A percentile compares a stretch with the other conserved stretches of the same genome.
Conservation (phyloP, 2,113 vertebrate species). For the Pica pica region DNA sequence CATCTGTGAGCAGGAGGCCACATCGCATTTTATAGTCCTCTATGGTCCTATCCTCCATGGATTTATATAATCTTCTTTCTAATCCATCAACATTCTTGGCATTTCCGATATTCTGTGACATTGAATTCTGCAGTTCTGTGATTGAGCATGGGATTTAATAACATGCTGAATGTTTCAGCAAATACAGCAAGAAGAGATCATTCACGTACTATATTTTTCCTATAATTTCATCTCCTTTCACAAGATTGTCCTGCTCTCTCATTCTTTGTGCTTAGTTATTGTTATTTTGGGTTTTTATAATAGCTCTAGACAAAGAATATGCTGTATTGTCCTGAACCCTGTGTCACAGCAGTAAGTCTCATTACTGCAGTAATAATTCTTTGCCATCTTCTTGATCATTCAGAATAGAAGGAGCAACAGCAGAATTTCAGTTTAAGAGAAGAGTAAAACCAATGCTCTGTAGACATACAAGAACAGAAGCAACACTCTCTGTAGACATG, state of each 20-base stretch:
- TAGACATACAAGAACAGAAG: not conserved
- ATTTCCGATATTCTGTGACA: not conserved
- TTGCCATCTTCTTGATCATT: not conserved
- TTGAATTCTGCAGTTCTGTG: not conserved
- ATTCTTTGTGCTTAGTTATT: not conserved
- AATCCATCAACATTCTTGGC: not conserved
- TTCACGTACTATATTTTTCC: not conserved
- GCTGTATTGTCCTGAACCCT: not conserved
- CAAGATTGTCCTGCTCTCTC: not conserved
- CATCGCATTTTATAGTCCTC: not conserved
- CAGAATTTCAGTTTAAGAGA: not conserved
- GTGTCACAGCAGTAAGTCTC: not conserved
- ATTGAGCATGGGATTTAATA: not conserved
- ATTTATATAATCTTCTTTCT: not conserved
- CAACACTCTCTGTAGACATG: not conserved
- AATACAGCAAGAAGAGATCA: not conserved
- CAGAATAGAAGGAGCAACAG: not conserved
- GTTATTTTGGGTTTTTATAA: not conserved
- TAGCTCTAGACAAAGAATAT: not conserved
- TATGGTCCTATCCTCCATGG: not conserved
- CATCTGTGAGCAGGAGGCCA: not conserved
- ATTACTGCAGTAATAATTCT: not conserved
- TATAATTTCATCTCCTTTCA: not conserved
- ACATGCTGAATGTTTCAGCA: not conserved
- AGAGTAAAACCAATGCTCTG: not conserved